Base-by-base conservation (phyloP, 2,888 invertebrate species). In the Formica aserva region DNA sequence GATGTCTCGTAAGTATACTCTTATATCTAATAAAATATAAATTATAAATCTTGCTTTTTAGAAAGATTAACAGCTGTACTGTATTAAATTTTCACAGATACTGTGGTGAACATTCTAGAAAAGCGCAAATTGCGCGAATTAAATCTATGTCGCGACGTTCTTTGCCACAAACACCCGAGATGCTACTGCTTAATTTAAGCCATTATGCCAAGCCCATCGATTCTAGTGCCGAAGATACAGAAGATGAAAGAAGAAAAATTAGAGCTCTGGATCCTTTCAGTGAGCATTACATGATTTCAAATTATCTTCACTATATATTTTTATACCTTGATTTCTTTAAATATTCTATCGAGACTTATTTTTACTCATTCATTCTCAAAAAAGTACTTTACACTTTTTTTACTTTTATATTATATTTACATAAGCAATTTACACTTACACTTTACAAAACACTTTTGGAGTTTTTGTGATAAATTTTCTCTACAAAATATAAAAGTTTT, bases 81-180 rank as follows among this genome's bases (percentile, higher is more conserved):
- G 26, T 26, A 57, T 69, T 52, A 77, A 11, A 77, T 15, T 89
- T 92, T 13, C 57, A 92, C 67, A 97, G 97, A 29, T 96, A 96
- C 89, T 97, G 97, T 92, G 95, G 96, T 65, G 97, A 97, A 87
- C 97, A 97, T 94, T 96, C 96, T 29, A 95, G 97, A 63, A 96
- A 96, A 92, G 95, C 96, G 0, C 96, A 97, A 89, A 92, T 97
- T 65, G 95, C 96, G 11, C 95, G 97, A 89, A 97, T 97, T 57
- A 96, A 96, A 82, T 95, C 96, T 5, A 95, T 96, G 62, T 95
- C 96, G 0, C 96, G 96, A 87, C 96, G 96, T 84, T 96, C 96
- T 72, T 96, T 97, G 22, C 96, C 96, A 0, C 96, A 97, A 86
- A 96, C 97, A 0, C 96, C 97, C 45, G 97, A 97, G 92, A 96